Conservation (phyloP, 1,140 invertebrate genomes). For the Heliothis virescens region DNA sequence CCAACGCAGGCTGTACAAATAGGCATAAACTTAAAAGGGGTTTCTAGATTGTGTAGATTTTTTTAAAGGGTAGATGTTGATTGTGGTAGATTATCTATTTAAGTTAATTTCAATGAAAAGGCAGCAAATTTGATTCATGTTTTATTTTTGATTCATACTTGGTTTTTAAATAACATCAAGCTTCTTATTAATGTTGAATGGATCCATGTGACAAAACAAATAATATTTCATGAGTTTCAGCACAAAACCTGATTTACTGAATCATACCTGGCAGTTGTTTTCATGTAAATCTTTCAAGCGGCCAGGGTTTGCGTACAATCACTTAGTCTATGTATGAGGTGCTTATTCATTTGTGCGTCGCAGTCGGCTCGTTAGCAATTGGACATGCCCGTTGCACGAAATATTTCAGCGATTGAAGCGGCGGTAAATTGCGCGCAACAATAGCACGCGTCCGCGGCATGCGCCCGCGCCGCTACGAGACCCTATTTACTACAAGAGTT, state of each 20-base stretch:
- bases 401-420: constrained; percentile 86
- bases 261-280: constrained; percentile 17
- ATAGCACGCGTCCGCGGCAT: constrained; percentile 69
- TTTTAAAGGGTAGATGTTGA: not conserved
- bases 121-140: no score
- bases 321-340: constrained; percentile 78
- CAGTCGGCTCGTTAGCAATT: constrained; percentile 85
- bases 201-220: not conserved
- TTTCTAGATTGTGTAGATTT: no score
- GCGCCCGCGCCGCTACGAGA: constrained; percentile 55
- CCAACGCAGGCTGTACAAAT: constrained; percentile 60
- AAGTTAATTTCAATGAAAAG: no score
- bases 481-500: constrained; percentile 77
- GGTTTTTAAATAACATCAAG: not conserved
- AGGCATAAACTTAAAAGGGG: constrained; percentile 51
- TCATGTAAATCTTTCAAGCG: constrained; percentile 37
- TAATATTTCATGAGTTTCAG: constrained; percentile 11
- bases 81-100: not conserved
- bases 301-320: constrained; percentile 58
- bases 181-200: not conserved
- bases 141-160: no score
- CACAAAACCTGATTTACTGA: not conserved
- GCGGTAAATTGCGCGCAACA: constrained; percentile 84
- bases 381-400: constrained; percentile 84
- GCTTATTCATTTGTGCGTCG: constrained; percentile 84